Conservation (phyloP, 2,888 invertebrate species). For the Ectemnius continuus region DNA sequence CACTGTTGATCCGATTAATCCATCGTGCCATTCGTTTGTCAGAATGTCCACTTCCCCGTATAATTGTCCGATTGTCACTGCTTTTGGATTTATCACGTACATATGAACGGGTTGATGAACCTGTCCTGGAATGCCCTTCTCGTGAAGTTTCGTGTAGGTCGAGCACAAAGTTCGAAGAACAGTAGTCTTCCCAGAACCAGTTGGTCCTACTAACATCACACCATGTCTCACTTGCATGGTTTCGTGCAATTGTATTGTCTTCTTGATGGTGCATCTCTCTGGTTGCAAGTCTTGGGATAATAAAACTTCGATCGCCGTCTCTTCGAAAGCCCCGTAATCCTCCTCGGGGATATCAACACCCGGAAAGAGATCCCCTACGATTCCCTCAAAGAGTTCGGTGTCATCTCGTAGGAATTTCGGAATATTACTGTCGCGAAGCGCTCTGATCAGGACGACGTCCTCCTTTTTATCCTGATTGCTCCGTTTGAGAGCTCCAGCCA, state of each 20-base stretch:
- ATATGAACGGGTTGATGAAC: conserved; percentile 87
- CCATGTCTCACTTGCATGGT: conserved; percentile 95
- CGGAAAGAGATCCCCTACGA: conserved; percentile 93
- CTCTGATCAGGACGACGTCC: conserved; percentile 90
- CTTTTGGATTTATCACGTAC: conserved; percentile 92
- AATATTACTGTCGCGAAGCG: conserved; percentile 92
- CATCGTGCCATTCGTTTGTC: conserved; percentile 95
- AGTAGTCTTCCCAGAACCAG: conserved; percentile 91
- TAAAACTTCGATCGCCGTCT: conserved; percentile 78
- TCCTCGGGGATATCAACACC: conserved; percentile 88
- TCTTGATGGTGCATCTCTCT: conserved; percentile 83
- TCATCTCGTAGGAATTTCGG: conserved; percentile 94
- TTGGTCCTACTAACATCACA: conserved; percentile 94
- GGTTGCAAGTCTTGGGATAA: conserved; percentile 80
- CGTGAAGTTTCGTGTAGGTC: conserved; percentile 84
- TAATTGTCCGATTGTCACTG: conserved; percentile 91
- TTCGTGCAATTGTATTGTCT: conserved; percentile 92
- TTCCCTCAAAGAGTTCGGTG: conserved; percentile 90
- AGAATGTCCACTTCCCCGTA: conserved; percentile 92
- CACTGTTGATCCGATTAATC: conserved; percentile 86
- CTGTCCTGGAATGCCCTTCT: conserved; percentile 80
- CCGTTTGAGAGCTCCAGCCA: conserved; percentile 93
- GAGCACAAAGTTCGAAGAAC: conserved; percentile 85
- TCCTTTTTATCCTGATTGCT: conserved; percentile 91
- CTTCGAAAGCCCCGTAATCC: conserved; percentile 88